These are phyloP conservation scores for Cuculus canorus DNA, from an alignment of 2,797 vertebrate genomes.

Conservation along the genomic window DNA sequence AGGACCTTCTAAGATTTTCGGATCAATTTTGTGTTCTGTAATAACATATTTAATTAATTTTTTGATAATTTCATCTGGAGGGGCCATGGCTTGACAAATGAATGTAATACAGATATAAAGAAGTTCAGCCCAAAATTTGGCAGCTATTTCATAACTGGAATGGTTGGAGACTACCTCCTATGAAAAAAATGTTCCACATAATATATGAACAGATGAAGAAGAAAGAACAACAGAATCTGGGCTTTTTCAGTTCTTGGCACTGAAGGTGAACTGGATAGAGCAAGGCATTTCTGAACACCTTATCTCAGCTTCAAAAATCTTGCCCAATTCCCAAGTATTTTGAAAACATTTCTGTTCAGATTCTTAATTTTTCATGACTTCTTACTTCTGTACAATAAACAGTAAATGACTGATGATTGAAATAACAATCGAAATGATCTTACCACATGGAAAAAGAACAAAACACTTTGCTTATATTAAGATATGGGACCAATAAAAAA, in stretches of 20 bases:
- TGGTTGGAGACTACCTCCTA: not conserved
- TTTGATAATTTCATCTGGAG: not conserved
- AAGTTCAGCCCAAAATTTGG: not conserved
- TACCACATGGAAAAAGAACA: not conserved
- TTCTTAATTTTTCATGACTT: not conserved
- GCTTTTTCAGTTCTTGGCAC: not conserved
- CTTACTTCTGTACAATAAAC: slow-evolving; percentile 1
- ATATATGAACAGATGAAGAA: not conserved
- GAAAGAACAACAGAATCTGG: slow-evolving; percentile 14
- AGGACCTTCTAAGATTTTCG: not conserved
- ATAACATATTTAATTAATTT: not conserved
- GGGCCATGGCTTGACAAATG: not conserved
- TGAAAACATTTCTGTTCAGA: not conserved
- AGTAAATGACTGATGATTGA: not conserved
- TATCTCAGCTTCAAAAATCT: not conserved
- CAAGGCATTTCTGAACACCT: not conserved
- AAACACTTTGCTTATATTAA: not conserved
- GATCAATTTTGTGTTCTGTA: not conserved
- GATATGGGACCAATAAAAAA: not conserved
- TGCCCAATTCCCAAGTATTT: not conserved
- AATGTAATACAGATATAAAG: not conserved
- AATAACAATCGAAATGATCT: not conserved
- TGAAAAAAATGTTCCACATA: not conserved
- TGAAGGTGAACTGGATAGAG: not conserved
- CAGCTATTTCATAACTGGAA: not conserved